A percentile compares a stretch with the other conserved stretches of the same genome.
phyloP scores from a whole-genome alignment of 2,888 invertebrate genomes.

The Eristalis tenax region DNA sequence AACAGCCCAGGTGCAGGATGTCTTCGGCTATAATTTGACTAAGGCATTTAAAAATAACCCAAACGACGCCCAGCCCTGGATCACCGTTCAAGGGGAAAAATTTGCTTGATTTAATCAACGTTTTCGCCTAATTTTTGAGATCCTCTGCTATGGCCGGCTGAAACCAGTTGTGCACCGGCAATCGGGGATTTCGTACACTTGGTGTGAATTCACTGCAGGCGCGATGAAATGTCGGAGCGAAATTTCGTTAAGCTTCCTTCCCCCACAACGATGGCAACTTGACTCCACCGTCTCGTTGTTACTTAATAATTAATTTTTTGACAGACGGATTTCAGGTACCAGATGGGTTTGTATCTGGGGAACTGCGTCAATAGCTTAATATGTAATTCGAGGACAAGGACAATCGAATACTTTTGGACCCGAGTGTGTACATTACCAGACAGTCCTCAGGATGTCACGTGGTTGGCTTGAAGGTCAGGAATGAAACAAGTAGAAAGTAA shows the following conservation, averaged over 20 bases:
- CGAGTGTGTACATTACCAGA: no score
- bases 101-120: constrained; percentile 38
- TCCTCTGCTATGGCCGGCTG: constrained; percentile 9
- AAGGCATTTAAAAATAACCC: constrained; percentile 1
- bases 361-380: no score
- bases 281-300: background rate
- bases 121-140: constrained; percentile 36
- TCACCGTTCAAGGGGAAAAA: constrained; percentile 1
- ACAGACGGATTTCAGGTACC: background rate
- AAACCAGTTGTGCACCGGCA: background rate
- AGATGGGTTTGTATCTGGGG: background rate
- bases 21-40: constrained; percentile 3
- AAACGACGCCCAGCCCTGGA: background rate
- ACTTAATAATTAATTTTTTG: constrained; percentile 25
- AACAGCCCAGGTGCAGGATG: background rate
- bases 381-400: no score
- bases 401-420: no score
- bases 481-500: no score
- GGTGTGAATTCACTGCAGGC: constrained; percentile 24
- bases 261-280: background rate
- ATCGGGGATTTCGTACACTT: background rate
- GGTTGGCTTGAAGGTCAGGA: no score
- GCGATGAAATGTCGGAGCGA: constrained; percentile 29
- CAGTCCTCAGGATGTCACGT: no score
- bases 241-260: constrained; percentile 20